A percentile compares a stretch with the other conserved stretches of the same genome.
Conservation (phyloP, 2,888 invertebrate species). For the Apoderus coryli region DNA sequence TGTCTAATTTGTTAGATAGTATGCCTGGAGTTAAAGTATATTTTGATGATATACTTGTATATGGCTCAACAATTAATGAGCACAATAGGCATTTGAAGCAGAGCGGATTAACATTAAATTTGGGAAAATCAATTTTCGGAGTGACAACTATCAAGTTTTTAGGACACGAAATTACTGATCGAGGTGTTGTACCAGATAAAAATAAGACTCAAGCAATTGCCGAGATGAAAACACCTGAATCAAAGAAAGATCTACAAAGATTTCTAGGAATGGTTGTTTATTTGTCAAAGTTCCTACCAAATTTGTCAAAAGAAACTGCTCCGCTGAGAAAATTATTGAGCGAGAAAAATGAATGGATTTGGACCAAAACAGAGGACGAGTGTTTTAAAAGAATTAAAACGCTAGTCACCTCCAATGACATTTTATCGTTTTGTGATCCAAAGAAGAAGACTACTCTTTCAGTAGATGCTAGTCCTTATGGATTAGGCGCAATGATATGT, state of each 20-base stretch:
- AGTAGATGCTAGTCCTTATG: constrained; percentile 15
- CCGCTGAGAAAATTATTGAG: constrained; percentile 15
- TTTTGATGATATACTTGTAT: constrained; percentile 8
- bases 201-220: constrained; percentile 10
- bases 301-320: constrained; percentile 15
- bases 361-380: constrained; percentile 8
- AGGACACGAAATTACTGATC: constrained; percentile 6
- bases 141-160: constrained; percentile 10
- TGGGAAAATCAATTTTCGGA: constrained; percentile 10
- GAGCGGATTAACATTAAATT: constrained; percentile 10
- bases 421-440: constrained; percentile 11
- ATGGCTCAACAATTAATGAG: constrained; percentile 3
- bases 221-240: constrained; percentile 6
- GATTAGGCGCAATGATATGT: constrained; percentile 14
- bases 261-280: constrained; percentile 18
- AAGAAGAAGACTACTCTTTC: constrained; percentile 12
- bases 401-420: constrained; percentile 3
- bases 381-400: constrained; percentile 9
- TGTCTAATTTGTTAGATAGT: constrained; percentile 5
- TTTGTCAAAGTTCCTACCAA: constrained; percentile 18
- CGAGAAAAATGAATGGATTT: constrained; percentile 13
- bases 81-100: no score
- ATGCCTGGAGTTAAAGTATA: constrained; percentile 4
- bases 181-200: constrained; percentile 8
- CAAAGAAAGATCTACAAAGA: constrained; percentile 9